Percentiles rank a stretch among this genome's conserved stretches.
phyloP scores from a whole-genome alignment of 2,113 vertebrate genomes.

The Oreochromis tanganicae region DNA sequence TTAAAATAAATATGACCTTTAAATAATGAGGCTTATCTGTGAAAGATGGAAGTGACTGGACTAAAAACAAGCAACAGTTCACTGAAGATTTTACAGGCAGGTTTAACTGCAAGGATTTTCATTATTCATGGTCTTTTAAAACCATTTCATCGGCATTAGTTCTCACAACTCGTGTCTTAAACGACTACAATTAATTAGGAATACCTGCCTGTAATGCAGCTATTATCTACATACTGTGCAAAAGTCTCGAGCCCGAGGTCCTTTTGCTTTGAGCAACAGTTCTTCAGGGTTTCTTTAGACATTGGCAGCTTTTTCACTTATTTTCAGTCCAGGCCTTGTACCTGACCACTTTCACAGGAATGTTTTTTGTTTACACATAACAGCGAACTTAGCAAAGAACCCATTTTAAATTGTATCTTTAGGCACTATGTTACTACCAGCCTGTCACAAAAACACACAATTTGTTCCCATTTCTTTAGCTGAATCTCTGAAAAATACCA shows the following conservation, averaged over 20 bases:
- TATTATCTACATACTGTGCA: not conserved
- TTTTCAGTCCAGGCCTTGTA: not conserved
- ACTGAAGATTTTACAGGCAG: not conserved
- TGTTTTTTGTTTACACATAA: not conserved
- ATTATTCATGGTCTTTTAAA: not conserved
- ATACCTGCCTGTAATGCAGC: not conserved
- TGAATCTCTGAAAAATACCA: not conserved
- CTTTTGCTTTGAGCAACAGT: not conserved
- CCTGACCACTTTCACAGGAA: not conserved
- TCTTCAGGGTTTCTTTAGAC: not conserved
- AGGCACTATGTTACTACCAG: not conserved
- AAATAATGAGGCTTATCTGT: not conserved
- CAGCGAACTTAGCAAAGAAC: not conserved
- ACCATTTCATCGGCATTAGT: not conserved
- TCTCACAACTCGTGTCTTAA: not conserved
- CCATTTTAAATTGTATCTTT: not conserved
- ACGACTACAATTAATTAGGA: not conserved
- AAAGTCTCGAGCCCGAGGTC: rapidly evolving
- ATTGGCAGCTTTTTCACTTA: not conserved
- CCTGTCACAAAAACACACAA: not conserved
- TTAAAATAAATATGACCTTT: not conserved
- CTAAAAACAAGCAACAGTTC: not conserved
- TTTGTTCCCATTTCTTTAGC: not conserved
- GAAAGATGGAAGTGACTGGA: not conserved
- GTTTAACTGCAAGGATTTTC: not conserved